A percentile compares a stretch with the other conserved stretches of the same genome.
These are phyloP conservation scores for Frankliniella fusca DNA, from an alignment of 2,888 invertebrate species.

Conservation along the genomic window DNA sequence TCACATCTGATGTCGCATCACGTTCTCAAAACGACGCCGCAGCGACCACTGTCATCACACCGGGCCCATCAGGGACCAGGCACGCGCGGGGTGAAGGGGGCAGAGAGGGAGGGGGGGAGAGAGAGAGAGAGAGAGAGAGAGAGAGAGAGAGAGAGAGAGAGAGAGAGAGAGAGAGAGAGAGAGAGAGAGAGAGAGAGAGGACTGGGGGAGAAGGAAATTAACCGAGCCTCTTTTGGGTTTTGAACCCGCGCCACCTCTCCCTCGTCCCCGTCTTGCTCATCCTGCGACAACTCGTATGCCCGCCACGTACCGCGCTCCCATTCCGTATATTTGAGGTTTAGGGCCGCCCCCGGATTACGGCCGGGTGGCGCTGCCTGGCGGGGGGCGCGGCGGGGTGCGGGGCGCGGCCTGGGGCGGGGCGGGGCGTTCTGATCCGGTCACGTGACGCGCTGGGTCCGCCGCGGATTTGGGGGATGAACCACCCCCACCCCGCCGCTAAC, in stretches of 20 bases:
- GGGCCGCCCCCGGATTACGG: background rate
- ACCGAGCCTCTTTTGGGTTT: background rate
- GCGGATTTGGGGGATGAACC: constrained; percentile 7
- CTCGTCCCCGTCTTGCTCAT: background rate
- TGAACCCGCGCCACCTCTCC: background rate
- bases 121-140: too few relatives aligned
- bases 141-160: too few relatives aligned
- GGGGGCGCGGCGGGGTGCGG: background rate
- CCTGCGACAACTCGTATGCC: background rate
- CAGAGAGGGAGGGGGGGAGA: background rate
- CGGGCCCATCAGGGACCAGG: background rate
- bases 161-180: too few relatives aligned
- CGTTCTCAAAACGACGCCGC: too few relatives aligned
- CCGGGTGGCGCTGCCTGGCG: background rate
- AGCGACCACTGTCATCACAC: too few relatives aligned
- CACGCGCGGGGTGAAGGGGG: too few relatives aligned
- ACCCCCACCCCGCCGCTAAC: background rate
- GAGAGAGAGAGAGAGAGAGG: too few relatives aligned
- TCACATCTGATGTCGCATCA: too few relatives aligned
- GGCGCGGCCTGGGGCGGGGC: background rate
- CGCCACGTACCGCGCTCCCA: background rate
- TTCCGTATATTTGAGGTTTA: constrained; percentile 23
- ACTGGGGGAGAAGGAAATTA: too few relatives aligned
- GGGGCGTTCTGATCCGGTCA: constrained; percentile 2
- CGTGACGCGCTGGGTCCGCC: background rate